Percentiles rank a stretch among this genome's conserved stretches.
Evolutionary conservation across 2,797 vertebrate genomes (phyloP).

Genomic region (Gymnoscopelus microlampas): DNA sequence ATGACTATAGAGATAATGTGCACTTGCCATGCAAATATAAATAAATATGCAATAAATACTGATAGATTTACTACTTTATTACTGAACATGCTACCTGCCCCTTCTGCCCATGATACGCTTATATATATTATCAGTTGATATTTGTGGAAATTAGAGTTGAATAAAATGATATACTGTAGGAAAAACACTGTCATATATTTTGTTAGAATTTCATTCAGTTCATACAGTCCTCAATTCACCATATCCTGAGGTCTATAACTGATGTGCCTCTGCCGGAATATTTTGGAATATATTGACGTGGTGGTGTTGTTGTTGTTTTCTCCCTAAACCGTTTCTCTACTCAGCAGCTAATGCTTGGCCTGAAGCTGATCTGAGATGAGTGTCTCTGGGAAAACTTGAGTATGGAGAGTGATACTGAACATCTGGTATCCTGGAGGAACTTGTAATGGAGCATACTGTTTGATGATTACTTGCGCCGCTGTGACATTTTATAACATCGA

Average conservation of each 20-base stretch:
- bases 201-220: conserved; percentile 37
- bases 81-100: too few relatives aligned
- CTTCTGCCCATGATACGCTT: too few relatives aligned
- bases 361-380: conserved; percentile 31
- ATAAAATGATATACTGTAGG: too few relatives aligned
- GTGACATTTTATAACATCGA: conserved; percentile 27
- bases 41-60: too few relatives aligned
- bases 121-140: too few relatives aligned
- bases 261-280: conserved; percentile 18
- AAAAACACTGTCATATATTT: conserved; percentile 5
- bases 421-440: conserved; percentile 47
- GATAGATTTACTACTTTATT: too few relatives aligned
- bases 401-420: conserved; percentile 41
- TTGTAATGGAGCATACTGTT: conserved; percentile 32
- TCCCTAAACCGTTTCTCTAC: conserved; percentile 11
- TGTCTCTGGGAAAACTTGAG: conserved; percentile 40
- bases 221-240: conserved; percentile 24
- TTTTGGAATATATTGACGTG: conserved; percentile 38
- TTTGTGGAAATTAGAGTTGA: too few relatives aligned
- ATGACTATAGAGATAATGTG: too few relatives aligned
- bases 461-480: conserved; percentile 34
- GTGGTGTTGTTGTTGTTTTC: not conserved
- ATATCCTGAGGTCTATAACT: not conserved
- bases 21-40: too few relatives aligned
- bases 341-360: conserved; percentile 38